Base-by-base conservation (phyloP, 2,113 vertebrate species). In the Pyrgilauda ruficollis region DNA sequence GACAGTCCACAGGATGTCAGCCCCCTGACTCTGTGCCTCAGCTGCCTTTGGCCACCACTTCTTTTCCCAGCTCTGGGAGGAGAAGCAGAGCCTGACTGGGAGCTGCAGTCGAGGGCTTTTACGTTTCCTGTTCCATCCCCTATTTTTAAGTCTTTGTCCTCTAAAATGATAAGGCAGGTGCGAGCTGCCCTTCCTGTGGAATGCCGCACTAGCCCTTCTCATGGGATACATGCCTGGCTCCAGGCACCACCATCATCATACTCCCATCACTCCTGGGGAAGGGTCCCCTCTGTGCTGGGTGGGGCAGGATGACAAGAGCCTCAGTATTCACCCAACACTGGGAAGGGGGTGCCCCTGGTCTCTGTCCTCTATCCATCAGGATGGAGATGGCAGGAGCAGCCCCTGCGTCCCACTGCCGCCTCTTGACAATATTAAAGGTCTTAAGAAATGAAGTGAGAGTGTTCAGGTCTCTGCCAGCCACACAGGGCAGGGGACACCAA, bases 401-500 rank as follows among this genome's bases (percentile, higher is more conserved):
- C 43, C 13, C 67, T 41, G 5, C 0, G 4, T 72, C 68, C 63
- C 15, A 5, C 41, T 37, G 19, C 18, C 0, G 0, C 44, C 44
- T 84, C 74, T 27, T 7, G 5, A 41, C 0, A 1, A 33, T 70
- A 94, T 89, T 96, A 96, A 96, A 96, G 43, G 47, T 89, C 30
- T 83, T 80, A 63, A 66, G 19, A 82, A 86, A 75, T 0, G 0
- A 44, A 9, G 7, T 37, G 44, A 7, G 30, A 41, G 84, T 56
- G 55, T 83, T 75, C 27, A 4, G 15, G 59, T 86, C 10, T 84
- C 35, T 73, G 47, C 22, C 1, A 19, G 46, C 46, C 0, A 0
- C 12, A 21, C 4, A 10, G 70, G 53, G 35, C 1, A 18, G 13
- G 28, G 33, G 20, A 3, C 35, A 10, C 19, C 0, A 0, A 37